phyloP scores from a whole-genome alignment of 2,113 vertebrate genomes.

The Mesoclemmys tuberculata region DNA sequence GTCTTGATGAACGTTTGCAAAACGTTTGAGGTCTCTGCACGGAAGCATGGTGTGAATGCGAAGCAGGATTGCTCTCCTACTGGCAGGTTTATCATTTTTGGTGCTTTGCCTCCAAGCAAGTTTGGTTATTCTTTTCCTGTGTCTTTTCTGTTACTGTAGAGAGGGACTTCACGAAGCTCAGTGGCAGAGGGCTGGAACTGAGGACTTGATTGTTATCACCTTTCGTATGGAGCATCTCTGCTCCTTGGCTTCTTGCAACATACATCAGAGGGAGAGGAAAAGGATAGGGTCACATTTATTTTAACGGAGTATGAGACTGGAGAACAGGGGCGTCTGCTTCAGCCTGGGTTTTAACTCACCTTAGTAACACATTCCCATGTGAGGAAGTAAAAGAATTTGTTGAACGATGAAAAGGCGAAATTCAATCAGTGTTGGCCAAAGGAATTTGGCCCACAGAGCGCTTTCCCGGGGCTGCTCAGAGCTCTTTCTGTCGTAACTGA shows the following conservation, averaged over 20 bases:
- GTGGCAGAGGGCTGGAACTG: conserved; percentile 45
- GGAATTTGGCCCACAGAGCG: conserved; percentile 60
- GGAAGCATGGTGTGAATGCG: conserved; percentile 31
- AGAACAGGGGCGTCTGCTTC: conserved; percentile 16
- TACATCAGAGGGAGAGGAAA: conserved; percentile 45
- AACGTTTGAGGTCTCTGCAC: conserved; percentile 62
- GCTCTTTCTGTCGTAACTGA: conserved; percentile 60
- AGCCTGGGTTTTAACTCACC: background rate
- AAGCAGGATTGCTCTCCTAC: conserved; percentile 41
- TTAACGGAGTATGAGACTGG: background rate
- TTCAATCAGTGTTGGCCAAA: conserved; percentile 41
- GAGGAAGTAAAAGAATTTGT: conserved; percentile 64
- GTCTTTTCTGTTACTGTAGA: conserved; percentile 62
- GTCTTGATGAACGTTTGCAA: background rate
- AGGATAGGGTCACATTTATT: background rate
- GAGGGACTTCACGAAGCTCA: conserved; percentile 52
- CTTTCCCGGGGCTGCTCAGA: conserved; percentile 62
- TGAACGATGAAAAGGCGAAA: conserved; percentile 49
- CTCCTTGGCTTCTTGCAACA: conserved; percentile 61
- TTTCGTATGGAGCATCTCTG: conserved; percentile 49
- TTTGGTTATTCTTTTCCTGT: conserved; percentile 56
- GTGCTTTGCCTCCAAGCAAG: conserved; percentile 51
- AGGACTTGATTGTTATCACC: conserved; percentile 64
- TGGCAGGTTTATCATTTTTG: conserved; percentile 27
- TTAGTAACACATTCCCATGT: conserved; percentile 12